A percentile compares a stretch with the other conserved stretches of the same genome.
Conservation (phyloP, 2,797 vertebrate genomes). For the Enteromius afrohamiltoni region DNA sequence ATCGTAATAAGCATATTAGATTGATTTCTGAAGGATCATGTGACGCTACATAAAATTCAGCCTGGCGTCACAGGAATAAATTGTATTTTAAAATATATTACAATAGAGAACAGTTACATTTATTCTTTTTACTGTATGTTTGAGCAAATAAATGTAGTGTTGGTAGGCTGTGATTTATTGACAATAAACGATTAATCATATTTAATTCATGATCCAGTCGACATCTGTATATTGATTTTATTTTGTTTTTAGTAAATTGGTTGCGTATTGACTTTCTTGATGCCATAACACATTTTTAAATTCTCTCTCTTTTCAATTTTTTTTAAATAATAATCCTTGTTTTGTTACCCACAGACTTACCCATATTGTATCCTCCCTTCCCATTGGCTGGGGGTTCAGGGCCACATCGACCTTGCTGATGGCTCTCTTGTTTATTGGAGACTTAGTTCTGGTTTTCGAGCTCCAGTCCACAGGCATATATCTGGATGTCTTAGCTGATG, state of each 20-base stretch:
- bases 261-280: neutral
- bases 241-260: neutral
- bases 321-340: neutral
- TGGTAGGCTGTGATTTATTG: neutral
- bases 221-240: neutral
- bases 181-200: neutral
- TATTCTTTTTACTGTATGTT: neutral
- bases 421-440: slow-evolving; percentile 74
- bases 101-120: neutral
- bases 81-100: neutral
- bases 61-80: neutral
- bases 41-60: neutral
- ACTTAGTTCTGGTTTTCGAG: slow-evolving; percentile 75
- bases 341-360: slow-evolving; percentile 60
- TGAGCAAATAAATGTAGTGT: neutral
- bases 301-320: too few species aligned
- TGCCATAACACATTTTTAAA: too few species aligned
- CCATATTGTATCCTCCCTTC: slow-evolving; percentile 57
- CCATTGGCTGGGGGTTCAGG: slow-evolving; percentile 84
- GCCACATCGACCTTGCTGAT: slow-evolving; percentile 75
- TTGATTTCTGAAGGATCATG: neutral
- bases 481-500: slow-evolving; percentile 81
- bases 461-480: slow-evolving; percentile 76
- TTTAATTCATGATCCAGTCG: neutral
- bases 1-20: neutral